Conservation (phyloP, 2,797 vertebrate genomes). For the Tolypeutes matacus region DNA sequence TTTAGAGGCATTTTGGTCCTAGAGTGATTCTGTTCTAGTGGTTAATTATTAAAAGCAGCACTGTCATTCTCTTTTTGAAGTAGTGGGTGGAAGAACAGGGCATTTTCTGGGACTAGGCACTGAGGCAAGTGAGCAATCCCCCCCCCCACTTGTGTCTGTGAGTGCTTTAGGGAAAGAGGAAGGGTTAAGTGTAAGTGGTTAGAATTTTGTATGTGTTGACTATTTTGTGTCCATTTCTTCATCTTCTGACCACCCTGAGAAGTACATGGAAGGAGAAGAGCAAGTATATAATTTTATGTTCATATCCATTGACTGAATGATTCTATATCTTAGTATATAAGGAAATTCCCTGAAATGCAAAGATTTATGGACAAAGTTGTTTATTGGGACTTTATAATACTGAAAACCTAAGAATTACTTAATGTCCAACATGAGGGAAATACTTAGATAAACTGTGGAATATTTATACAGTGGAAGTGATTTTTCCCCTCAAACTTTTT, state of each 20-base stretch:
- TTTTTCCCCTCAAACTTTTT: neutral
- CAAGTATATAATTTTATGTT: neutral
- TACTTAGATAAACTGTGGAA: neutral
- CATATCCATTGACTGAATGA: neutral
- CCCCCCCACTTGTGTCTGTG: neutral
- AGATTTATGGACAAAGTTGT: neutral
- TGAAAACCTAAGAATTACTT: neutral
- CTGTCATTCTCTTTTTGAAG: neutral
- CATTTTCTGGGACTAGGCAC: neutral
- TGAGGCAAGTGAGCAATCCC: neutral
- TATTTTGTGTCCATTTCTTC: neutral
- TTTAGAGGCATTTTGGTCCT: constrained; percentile 2
- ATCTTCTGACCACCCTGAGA: neutral
- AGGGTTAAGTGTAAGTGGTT: neutral
- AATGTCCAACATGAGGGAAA: neutral
- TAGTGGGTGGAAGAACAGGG: neutral
- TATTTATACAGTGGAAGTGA: neutral
- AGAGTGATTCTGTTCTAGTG: neutral
- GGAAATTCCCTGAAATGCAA: neutral
- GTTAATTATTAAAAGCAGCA: constrained; percentile 11
- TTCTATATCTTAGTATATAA: neutral
- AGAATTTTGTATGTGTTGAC: neutral
- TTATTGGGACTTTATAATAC: neutral
- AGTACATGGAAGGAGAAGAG: neutral
- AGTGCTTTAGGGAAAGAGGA: neutral